Evolutionary conservation across 1,140 invertebrate species (phyloP).

Genomic region (Drosophila trapezifrons): DNA sequence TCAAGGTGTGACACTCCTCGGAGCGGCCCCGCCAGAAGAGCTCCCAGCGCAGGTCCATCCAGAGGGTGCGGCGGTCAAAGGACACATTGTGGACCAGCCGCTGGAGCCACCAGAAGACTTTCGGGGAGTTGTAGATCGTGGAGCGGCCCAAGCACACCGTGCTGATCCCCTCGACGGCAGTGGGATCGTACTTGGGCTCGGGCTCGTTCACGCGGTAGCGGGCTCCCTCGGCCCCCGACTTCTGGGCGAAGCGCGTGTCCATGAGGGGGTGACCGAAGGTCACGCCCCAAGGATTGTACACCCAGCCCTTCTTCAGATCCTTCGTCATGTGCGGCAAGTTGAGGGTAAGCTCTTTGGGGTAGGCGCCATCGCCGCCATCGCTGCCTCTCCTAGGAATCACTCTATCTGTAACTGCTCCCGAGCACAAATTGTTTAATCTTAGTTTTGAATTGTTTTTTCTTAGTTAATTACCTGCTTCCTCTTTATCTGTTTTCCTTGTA

Average conservation of each 20-base stretch:
- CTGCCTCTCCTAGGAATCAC: too few species aligned
- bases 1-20: not conserved
- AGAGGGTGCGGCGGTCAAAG: not conserved
- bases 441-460: too few species aligned
- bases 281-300: not conserved
- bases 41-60: not conserved
- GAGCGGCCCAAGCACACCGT: not conserved
- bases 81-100: not conserved
- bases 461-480: too few species aligned
- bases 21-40: not conserved
- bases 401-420: too few species aligned
- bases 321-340: not conserved
- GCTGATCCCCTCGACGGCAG: too few species aligned
- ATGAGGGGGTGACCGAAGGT: not conserved
- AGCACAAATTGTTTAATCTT: too few species aligned
- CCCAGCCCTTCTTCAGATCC: not conserved
- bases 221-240: not conserved
- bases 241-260: not conserved
- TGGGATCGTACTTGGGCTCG: not conserved
- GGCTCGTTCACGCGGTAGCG: fast-evolving
- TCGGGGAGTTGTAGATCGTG: slow-evolving; percentile 19
- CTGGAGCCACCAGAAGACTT: not conserved
- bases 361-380: too few species aligned
- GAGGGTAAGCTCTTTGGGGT: not conserved
- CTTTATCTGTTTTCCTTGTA: too few species aligned